These are phyloP conservation scores for Dichetophora obliterata DNA, from an alignment of 2,888 invertebrate genomes.

Conservation along the genomic window DNA sequence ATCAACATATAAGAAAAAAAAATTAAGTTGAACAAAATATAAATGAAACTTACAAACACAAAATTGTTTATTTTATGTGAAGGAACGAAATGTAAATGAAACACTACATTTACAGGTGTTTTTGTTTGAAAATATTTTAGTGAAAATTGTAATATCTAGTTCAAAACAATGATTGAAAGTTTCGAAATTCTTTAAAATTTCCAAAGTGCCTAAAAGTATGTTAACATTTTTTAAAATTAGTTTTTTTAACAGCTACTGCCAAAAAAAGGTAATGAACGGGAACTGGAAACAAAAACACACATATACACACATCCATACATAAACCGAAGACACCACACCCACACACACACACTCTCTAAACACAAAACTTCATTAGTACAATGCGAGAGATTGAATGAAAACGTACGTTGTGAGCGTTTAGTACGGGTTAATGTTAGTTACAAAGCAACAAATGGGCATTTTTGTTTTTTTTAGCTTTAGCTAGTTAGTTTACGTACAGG, in stretches of 20 bases:
- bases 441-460: conserved; percentile 18
- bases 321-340: conserved; percentile 22
- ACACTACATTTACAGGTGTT: background rate
- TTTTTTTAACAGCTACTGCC: background rate
- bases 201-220: conserved; percentile 13
- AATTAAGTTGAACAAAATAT: too few relatives aligned
- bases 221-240: background rate
- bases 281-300: conserved; percentile 23
- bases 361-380: background rate
- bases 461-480: conserved; percentile 13
- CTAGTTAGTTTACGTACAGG: conserved; percentile 69
- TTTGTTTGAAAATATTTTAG: background rate
- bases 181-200: background rate
- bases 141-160: background rate
- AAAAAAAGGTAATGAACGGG: background rate
- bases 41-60: too few relatives aligned
- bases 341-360: conserved; percentile 13
- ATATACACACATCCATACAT: background rate
- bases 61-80: background rate
- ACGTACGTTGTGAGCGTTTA: background rate
- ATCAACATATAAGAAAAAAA: too few relatives aligned
- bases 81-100: conserved; percentile 33
- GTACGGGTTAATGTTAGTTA: background rate
- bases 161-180: background rate
- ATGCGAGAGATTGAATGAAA: background rate